Evolutionary conservation across 2,888 invertebrate genomes (phyloP).

Genomic region (Chalcis sispes): DNA sequence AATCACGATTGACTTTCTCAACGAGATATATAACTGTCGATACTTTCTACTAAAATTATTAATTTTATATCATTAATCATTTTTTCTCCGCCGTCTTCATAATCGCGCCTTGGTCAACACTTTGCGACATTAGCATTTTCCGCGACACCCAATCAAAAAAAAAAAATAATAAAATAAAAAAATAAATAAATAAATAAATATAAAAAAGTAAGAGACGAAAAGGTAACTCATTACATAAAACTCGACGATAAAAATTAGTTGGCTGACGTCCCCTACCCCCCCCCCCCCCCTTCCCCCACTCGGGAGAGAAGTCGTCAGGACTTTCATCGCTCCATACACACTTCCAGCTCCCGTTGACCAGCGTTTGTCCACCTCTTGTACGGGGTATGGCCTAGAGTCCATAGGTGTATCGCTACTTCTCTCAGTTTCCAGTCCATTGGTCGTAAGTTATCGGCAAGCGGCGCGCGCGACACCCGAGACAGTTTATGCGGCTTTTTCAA

Average conservation of each 20-base stretch:
- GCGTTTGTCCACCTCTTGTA: neutral
- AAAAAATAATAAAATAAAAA: neutral
- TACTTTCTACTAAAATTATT: conserved; percentile 43
- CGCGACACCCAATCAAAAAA: neutral
- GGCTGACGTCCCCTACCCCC: no score
- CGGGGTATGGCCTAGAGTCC: neutral
- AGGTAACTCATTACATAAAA: neutral
- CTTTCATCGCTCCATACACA: neutral
- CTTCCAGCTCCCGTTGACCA: neutral
- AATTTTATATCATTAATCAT: conserved; percentile 36
- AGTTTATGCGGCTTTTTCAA: conserved; percentile 49
- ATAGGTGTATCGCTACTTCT: neutral
- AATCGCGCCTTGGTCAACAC: neutral
- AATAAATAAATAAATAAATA: neutral
- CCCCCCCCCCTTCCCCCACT: neutral
- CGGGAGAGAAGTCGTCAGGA: no score
- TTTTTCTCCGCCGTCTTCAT: neutral
- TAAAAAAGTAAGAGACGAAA: no score
- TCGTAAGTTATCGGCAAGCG: conserved; percentile 36
- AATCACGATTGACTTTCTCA: conserved; percentile 32
- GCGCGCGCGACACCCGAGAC: conserved; percentile 42
- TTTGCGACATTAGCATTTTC: neutral
- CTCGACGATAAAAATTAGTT: neutral
- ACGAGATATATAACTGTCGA: conserved; percentile 2
- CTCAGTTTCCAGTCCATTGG: conserved; percentile 43